Conservation (phyloP, 37 sponge, comb jelly and placozoan species). For the Hormiphora californensis region DNA sequence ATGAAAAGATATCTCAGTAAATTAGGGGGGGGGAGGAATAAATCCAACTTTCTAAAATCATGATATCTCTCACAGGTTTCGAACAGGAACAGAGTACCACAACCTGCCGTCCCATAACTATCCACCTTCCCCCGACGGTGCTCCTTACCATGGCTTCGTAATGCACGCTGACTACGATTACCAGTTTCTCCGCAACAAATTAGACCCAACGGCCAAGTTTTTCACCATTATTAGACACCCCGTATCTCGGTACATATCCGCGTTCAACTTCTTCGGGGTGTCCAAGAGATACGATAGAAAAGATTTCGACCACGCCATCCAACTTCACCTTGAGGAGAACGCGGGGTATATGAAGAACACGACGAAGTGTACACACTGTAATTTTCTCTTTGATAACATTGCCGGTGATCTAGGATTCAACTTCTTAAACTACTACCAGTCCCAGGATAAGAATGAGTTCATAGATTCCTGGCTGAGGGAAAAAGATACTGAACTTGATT, state of each 20-base stretch:
- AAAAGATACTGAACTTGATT: neutral
- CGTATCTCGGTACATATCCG: neutral
- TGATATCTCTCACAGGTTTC: too few relatives aligned
- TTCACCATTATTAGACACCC: slow-evolving; percentile 11
- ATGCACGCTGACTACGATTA: neutral
- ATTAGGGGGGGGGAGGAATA: too few relatives aligned
- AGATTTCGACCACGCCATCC: neutral
- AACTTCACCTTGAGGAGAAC: neutral
- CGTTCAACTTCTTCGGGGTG: neutral
- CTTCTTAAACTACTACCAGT: neutral
- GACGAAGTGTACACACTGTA: neutral
- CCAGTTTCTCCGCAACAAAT: neutral
- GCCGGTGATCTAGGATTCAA: neutral
- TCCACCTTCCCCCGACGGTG: neutral
- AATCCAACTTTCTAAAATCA: too few relatives aligned
- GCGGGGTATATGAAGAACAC: neutral
- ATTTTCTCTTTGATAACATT: neutral
- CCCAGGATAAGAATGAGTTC: neutral
- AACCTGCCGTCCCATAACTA: neutral
- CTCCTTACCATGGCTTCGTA: neutral
- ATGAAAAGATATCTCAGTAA: too few relatives aligned
- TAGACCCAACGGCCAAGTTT: neutral
- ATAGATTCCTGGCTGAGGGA: neutral
- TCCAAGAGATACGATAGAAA: neutral
- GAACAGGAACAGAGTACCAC: slow-evolving; percentile 6